Evolutionary conservation across 2,797 vertebrate genomes (phyloP), one percentile per base, ranked within the genome.

Genomic region (Eurystomus glaucurus): DNA sequence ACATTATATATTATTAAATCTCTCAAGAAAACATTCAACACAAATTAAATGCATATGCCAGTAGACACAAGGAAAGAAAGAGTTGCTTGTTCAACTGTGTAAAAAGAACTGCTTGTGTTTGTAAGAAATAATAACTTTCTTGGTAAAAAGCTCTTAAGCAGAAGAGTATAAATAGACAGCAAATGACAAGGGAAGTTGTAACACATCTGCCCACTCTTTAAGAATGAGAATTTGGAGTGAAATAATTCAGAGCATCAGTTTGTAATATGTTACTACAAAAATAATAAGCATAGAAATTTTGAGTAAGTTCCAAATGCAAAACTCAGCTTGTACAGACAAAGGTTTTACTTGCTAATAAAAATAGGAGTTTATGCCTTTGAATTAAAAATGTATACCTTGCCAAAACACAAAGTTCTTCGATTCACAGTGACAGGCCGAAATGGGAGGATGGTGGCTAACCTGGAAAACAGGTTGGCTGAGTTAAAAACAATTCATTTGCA

Each of bases 381-480:
- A 23, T 90, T 74, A 83, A 96, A 97, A 78, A 98, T 85, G 58
- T 95, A 96, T 98, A 99, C 99, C 99, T 99, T 99, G 99, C 99
- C 99, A 99, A 98, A 99, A 99, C 97, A 99, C 99, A 98, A 99
- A 99, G 98, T 99, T 99, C 99, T 99, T 99, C 35, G 99, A 99
- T 98, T 99, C 99, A 98, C 99, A 99, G 98, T 99, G 99, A 98
- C 99, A 99, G 97, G 99, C 99, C 48, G 99, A 99, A 98, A 99
- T 98, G 85, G 99, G 99, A 96, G 99, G 99, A 97, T 99, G 99
- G 98, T 99, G 99, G 98, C 99, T 99, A 98, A 99, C 99, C 99
- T 99, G 96, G 41, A 98, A 97, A 97, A 96, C 11, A 97, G 57
- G 93, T 95, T 33, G 21, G 22, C 22, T 79, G 54, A 87, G 35